Evolutionary conservation across 2,113 vertebrate genomes (phyloP).

Genomic region (Xiphias gladius): DNA sequence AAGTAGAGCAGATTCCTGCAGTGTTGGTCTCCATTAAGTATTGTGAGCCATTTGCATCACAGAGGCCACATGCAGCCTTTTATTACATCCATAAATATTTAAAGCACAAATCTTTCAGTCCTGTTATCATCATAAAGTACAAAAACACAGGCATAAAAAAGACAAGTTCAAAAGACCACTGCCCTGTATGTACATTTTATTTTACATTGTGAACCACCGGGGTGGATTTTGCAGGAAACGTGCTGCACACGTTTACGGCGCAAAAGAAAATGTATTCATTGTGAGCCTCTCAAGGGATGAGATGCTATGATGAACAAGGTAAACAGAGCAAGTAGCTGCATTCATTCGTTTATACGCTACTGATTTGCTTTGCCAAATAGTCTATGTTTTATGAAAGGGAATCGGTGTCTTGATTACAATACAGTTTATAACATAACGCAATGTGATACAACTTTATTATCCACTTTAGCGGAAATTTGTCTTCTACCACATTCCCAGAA

Average conservation of each 20-base stretch:
- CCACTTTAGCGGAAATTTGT: too few species aligned
- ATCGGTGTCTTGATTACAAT: background rate
- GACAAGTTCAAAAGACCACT: background rate
- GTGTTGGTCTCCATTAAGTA: background rate
- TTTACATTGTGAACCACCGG: background rate
- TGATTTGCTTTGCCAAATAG: background rate
- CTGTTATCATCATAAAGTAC: background rate
- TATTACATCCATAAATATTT: slow-evolving; percentile 24
- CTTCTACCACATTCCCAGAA: background rate
- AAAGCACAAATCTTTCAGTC: background rate
- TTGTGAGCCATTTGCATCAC: background rate
- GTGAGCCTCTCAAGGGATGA: background rate
- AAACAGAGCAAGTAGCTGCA: background rate
- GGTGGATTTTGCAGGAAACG: background rate
- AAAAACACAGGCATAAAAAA: background rate
- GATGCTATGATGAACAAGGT: background rate
- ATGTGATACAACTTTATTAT: background rate
- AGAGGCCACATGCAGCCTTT: slow-evolving; percentile 1
- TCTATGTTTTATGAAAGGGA: background rate
- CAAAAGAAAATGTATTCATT: background rate
- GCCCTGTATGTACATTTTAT: background rate
- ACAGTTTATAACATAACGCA: background rate
- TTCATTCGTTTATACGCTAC: background rate
- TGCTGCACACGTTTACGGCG: background rate
- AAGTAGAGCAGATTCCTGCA: slow-evolving; percentile 14